These are phyloP conservation scores for Malthinus flaveolus DNA, from an alignment of 2,888 invertebrate species.

Conservation along the genomic window DNA sequence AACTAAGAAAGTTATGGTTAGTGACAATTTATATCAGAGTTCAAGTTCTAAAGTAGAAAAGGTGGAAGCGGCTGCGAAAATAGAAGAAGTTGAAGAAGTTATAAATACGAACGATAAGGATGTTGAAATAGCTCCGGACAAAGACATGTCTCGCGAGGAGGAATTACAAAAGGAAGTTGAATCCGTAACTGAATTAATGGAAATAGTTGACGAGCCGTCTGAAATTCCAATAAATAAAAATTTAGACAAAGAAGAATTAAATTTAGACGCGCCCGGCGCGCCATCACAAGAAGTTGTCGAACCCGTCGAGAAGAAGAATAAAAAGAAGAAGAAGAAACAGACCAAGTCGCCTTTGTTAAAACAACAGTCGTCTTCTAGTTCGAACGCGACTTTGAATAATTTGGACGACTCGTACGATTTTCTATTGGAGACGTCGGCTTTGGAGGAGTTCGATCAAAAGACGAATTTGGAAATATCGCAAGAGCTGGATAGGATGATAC, in stretches of 20 bases:
- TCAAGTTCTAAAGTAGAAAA: background rate
- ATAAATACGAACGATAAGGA: background rate
- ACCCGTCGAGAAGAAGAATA: slow-evolving; percentile 30
- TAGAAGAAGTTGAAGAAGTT: background rate
- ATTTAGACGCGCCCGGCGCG: background rate
- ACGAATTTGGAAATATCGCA: slow-evolving; percentile 52
- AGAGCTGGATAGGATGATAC: slow-evolving; percentile 52
- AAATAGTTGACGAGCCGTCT: background rate
- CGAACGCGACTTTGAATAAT: slow-evolving; percentile 35
- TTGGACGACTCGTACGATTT: slow-evolving; percentile 46
- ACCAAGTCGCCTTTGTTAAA: slow-evolving; percentile 9
- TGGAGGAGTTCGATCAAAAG: slow-evolving; percentile 42
- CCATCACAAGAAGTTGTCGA: background rate
- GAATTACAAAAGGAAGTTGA: background rate
- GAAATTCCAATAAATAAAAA: background rate
- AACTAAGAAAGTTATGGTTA: slow-evolving; percentile 46
- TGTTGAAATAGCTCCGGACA: no score
- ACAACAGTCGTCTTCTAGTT: slow-evolving; percentile 33
- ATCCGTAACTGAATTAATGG: background rate
- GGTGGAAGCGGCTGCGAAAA: background rate
- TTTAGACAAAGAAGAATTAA: background rate
- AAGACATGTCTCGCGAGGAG: background rate
- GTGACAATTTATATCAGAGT: slow-evolving; percentile 37
- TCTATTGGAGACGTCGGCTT: slow-evolving; percentile 39
- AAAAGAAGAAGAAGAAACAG: slow-evolving; percentile 39